phyloP scores from a whole-genome alignment of 2,113 vertebrate genomes.

The Tringa solitaria region DNA sequence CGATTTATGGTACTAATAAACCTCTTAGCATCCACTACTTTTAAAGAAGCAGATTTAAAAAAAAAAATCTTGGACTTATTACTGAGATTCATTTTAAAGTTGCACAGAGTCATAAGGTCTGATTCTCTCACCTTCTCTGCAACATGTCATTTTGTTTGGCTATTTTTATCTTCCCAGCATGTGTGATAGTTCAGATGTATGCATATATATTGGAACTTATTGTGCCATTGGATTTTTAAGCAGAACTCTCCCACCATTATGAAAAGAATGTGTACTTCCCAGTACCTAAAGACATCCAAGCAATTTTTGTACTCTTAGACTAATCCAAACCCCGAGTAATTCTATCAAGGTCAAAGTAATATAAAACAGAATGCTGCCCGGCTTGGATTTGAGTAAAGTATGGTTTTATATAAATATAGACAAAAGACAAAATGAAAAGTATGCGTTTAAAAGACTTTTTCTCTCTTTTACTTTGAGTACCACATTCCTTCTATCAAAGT shows the following conservation, averaged over 20 bases:
- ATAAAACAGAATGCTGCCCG: conserved; percentile 15
- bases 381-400: background rate
- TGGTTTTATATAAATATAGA: background rate
- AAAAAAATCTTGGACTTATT: conserved; percentile 58
- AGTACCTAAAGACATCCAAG: conserved; percentile 31
- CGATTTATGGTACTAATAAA: conserved; percentile 73
- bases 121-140: conserved; percentile 34
- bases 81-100: conserved; percentile 60
- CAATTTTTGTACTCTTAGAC: conserved; percentile 26
- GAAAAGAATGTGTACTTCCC: conserved; percentile 29
- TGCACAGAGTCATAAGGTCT: conserved; percentile 35
- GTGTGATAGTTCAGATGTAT: conserved; percentile 34
- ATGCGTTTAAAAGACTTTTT: background rate
- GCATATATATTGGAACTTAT: conserved; percentile 66
- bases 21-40: conserved; percentile 59
- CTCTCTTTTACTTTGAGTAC: background rate
- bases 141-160: conserved; percentile 19
- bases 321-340: background rate
- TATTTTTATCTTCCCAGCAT: conserved; percentile 41
- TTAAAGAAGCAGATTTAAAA: conserved; percentile 45
- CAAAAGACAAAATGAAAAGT: background rate
- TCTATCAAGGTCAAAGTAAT: conserved; percentile 51
- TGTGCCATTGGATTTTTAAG: conserved; percentile 59
- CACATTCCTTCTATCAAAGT: background rate
- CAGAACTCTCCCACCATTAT: conserved; percentile 37